A percentile compares a stretch with the other conserved stretches of the same genome.
Evolutionary conservation across 1,140 invertebrate species (phyloP).

Genomic region (Oedothorax gibbosus): DNA sequence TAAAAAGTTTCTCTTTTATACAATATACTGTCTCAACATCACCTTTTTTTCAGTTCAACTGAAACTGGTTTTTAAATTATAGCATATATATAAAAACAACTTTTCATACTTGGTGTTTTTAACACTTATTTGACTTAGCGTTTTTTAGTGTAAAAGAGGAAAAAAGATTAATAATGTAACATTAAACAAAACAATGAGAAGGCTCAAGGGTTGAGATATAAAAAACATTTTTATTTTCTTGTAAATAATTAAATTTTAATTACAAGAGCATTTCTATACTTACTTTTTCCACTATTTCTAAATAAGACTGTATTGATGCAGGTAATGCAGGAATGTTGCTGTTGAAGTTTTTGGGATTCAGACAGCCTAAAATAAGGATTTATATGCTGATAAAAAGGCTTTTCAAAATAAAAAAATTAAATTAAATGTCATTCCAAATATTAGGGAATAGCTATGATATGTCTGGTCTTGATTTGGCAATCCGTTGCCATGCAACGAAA

Average conservation of each 20-base stretch:
- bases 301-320: neutral
- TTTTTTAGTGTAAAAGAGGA: neutral
- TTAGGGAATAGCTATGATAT: too few species aligned
- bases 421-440: neutral
- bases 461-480: too few species aligned
- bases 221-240: neutral
- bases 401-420: neutral
- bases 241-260: neutral
- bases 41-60: too few species aligned
- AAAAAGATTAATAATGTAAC: neutral
- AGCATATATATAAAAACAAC: too few species aligned
- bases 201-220: too few species aligned
- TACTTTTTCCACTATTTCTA: slow-evolving; percentile 40
- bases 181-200: too few species aligned
- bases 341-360: slow-evolving; percentile 32
- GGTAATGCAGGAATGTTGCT: neutral
- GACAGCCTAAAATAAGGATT: slow-evolving; percentile 18
- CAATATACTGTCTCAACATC: too few species aligned
- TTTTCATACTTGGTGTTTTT: too few species aligned
- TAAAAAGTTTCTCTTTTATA: too few species aligned
- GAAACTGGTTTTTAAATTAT: too few species aligned
- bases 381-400: neutral
- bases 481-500: too few species aligned
- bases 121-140: too few species aligned
- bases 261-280: neutral